Evolutionary conservation across 2,113 vertebrate species (phyloP).

Genomic region (Megaceryle maxima): DNA sequence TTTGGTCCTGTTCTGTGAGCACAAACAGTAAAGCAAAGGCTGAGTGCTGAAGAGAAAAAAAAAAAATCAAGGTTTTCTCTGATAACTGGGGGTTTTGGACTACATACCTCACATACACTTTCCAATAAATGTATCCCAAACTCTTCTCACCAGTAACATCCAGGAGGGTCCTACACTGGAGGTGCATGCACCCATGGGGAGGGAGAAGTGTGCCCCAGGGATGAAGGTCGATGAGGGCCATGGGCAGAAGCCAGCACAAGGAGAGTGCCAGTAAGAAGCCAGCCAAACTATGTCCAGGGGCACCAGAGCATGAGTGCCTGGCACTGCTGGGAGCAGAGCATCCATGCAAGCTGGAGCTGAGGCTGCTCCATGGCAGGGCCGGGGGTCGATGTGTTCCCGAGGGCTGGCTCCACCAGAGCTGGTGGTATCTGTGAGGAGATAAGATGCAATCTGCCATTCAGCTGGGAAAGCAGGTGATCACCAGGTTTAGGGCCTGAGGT

Average conservation of each 20-base stretch:
- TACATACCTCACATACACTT: neutral
- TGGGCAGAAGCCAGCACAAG: neutral
- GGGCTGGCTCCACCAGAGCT: neutral
- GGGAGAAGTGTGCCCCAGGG: neutral
- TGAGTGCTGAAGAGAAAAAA: neutral
- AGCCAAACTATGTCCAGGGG: fast-evolving
- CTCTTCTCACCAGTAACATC: neutral
- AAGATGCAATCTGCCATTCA: neutral
- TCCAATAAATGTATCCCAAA: neutral
- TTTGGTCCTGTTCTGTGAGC: neutral
- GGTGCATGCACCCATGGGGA: neutral
- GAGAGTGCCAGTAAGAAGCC: neutral
- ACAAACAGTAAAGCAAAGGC: neutral
- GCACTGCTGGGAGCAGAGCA: neutral
- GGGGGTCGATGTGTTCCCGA: fast-evolving
- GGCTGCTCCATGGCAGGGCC: neutral
- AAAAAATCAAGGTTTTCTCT: neutral
- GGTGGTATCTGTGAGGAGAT: no score
- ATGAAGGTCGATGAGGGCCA: neutral
- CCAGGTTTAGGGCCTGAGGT: neutral
- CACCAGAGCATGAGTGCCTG: fast-evolving
- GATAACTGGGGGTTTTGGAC: neutral
- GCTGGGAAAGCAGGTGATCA: neutral
- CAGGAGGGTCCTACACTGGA: neutral
- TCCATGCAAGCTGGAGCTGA: fast-evolving